A percentile compares a stretch with the other conserved stretches of the same genome.
These are phyloP conservation scores for western clawed frog (Xenopus tropicalis) DNA, from an alignment of 2,113 vertebrate species.

Conservation along the genomic window UCB_Xtro_10.0 CM004444.2:80091001-80091500, in stretches of 20 bases:
- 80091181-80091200: slow-evolving; percentile 38
- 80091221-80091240: slow-evolving; percentile 25
- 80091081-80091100: slow-evolving; percentile 27
- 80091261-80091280: slow-evolving; percentile 26
- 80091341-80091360: slow-evolving; percentile 28
- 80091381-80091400: slow-evolving; percentile 27
- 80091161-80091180: slow-evolving; percentile 25
- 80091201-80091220: slow-evolving; percentile 26
- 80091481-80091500: neutral
- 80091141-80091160: slow-evolving; percentile 30
- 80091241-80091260: slow-evolving; percentile 19
- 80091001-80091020: too few relatives aligned
- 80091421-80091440: slow-evolving; percentile 15
- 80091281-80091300: neutral
- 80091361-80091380: slow-evolving; percentile 28
- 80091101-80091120: slow-evolving; percentile 10
- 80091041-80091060: neutral
- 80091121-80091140: slow-evolving; percentile 20
- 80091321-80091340: slow-evolving; percentile 19
- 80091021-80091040: neutral
- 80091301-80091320: slow-evolving; percentile 24
- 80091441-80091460: slow-evolving; percentile 22
- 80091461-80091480: slow-evolving; percentile 12
- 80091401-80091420: slow-evolving; percentile 1
- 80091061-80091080: neutral